Evolutionary conservation across 35 echinoderm and acorn worm species (phyloP).

Genomic region (Ophiothrix spiculata): DNA sequence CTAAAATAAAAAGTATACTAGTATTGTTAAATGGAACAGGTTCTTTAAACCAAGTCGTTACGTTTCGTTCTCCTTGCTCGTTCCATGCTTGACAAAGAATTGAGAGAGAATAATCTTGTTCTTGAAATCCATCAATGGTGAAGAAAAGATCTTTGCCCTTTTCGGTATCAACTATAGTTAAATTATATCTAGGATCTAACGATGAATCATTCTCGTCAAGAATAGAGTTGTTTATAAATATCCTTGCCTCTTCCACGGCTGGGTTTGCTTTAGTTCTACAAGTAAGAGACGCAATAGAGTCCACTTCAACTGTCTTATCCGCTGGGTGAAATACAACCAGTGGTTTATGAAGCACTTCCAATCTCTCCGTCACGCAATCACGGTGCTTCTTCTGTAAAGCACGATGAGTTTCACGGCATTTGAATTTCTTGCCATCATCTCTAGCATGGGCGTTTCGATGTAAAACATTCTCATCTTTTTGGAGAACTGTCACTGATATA

Average conservation of each 20-base stretch:
- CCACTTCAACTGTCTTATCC: background rate
- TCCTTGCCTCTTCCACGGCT: background rate
- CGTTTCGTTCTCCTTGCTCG: background rate
- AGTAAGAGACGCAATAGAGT: background rate
- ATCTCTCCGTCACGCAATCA: background rate
- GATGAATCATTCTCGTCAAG: background rate
- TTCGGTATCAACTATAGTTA: background rate
- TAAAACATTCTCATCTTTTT: background rate
- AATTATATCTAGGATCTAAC: background rate
- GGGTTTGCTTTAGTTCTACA: background rate
- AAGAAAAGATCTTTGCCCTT: background rate
- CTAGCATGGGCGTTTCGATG: background rate
- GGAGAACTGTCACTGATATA: background rate
- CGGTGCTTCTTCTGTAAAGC: background rate
- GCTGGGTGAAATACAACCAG: background rate
- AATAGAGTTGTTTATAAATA: background rate
- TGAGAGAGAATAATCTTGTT: background rate
- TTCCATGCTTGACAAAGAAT: background rate
- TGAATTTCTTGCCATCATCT: background rate
- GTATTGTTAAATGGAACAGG: background rate
- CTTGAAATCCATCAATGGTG: background rate
- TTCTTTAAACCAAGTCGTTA: background rate
- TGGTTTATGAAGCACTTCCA: background rate
- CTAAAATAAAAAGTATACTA: background rate
- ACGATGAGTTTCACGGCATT: background rate